A percentile compares a stretch with the other conserved stretches of the same genome.
Conservation (phyloP, 2,888 invertebrate genomes). For the Phyllotreta striolata region DNA sequence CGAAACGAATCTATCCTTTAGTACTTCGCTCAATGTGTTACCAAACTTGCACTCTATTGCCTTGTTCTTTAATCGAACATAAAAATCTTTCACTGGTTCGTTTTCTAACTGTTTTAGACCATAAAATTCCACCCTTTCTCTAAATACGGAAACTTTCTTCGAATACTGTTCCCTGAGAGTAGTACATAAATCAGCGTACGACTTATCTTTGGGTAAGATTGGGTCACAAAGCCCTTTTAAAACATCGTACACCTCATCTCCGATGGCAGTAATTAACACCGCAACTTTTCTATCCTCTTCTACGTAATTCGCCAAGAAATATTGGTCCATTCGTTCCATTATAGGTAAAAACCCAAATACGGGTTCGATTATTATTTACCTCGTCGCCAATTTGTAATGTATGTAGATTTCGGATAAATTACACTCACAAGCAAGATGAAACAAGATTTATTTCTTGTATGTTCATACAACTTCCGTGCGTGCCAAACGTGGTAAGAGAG, state of each 20-base stretch:
- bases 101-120: conserved; percentile 26
- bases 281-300: conserved; percentile 38
- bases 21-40: conserved; percentile 21
- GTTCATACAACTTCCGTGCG: too few relatives aligned
- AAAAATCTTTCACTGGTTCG: conserved; percentile 33
- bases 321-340: conserved; percentile 35
- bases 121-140: conserved; percentile 34
- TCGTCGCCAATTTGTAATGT: too few relatives aligned
- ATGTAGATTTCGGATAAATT: too few relatives aligned
- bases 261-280: conserved; percentile 39
- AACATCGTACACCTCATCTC: conserved; percentile 35
- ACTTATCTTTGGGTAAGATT: conserved; percentile 38
- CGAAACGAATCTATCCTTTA: conserved; percentile 35
- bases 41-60: conserved; percentile 36
- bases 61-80: conserved; percentile 28
- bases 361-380: too few relatives aligned
- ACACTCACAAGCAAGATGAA: too few relatives aligned
- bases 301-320: conserved; percentile 39
- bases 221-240: conserved; percentile 40
- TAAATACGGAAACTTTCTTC: conserved; percentile 23
- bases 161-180: conserved; percentile 19
- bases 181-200: conserved; percentile 28
- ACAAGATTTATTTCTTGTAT: too few relatives aligned
- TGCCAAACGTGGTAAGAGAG: too few relatives aligned
- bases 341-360: too few relatives aligned